Percentiles rank a stretch among this genome's conserved stretches.
phyloP scores from a whole-genome alignment of 2,888 invertebrate genomes.

The Ornithoptera priamus region DNA sequence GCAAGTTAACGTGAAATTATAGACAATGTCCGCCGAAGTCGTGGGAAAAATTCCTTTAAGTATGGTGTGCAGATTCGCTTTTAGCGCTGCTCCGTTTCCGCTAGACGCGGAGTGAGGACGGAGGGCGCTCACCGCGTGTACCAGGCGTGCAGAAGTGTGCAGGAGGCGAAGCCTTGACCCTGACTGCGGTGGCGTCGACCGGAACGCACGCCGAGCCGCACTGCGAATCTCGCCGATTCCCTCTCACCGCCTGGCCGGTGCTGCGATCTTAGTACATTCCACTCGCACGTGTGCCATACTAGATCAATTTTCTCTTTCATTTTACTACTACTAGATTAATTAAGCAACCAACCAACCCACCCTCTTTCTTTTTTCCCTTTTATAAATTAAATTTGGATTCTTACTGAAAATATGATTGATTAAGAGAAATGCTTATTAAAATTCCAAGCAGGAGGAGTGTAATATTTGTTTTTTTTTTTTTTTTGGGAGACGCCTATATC shows the following conservation, averaged over 20 bases:
- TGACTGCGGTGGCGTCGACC: constrained; percentile 79
- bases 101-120: constrained; percentile 51
- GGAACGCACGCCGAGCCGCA: constrained; percentile 74
- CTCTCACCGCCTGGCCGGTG: constrained; percentile 57
- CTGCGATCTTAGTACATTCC: constrained; percentile 71
- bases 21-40: constrained; percentile 45
- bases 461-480: too few species aligned
- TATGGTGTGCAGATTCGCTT: constrained; percentile 59
- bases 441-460: too few species aligned
- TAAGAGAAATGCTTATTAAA: too few species aligned
- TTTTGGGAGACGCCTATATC: too few species aligned
- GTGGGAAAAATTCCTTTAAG: constrained; percentile 40
- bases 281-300: constrained; percentile 63
- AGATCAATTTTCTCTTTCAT: constrained; percentile 65
- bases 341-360: too few species aligned
- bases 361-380: background rate
- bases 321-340: constrained; percentile 23
- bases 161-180: constrained; percentile 77
- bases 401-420: background rate
- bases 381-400: background rate
- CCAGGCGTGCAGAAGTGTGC: constrained; percentile 70
- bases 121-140: constrained; percentile 48
- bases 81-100: constrained; percentile 64
- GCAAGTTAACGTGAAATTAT: constrained; percentile 29
- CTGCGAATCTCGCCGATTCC: constrained; percentile 71